phyloP scores from a whole-genome alignment of 23 tunicate genomes.

The Pegea sp. region DNA sequence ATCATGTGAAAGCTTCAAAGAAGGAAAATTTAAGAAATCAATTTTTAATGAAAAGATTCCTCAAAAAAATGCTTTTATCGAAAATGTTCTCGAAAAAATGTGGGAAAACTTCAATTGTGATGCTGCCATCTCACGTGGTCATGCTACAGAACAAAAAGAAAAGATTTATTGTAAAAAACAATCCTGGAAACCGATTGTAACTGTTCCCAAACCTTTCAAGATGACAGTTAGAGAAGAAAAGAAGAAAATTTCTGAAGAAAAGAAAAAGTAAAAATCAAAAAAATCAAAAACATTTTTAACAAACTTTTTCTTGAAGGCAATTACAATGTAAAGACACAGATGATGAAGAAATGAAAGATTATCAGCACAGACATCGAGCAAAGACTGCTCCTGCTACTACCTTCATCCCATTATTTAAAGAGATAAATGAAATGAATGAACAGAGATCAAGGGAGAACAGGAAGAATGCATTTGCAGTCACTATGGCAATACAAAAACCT shows the following conservation, averaged over 20 bases:
- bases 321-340: too few relatives aligned
- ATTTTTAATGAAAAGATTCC: slow-evolving; percentile 1
- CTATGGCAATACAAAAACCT: slow-evolving; percentile 47
- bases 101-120: slow-evolving; percentile 53
- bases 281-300: too few relatives aligned
- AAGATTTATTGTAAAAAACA: slow-evolving; percentile 2
- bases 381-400: slow-evolving; percentile 61
- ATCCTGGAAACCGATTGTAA: slow-evolving; percentile 51
- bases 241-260: slow-evolving; percentile 14
- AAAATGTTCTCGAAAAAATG: slow-evolving; percentile 21
- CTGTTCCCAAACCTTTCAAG: slow-evolving; percentile 67
- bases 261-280: slow-evolving; percentile 3
- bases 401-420: slow-evolving; percentile 57
- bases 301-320: background rate
- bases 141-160: background rate
- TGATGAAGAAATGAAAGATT: too few relatives aligned
- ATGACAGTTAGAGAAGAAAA: slow-evolving; percentile 82
- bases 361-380: slow-evolving; percentile 11
- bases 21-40: too few relatives aligned
- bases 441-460: slow-evolving; percentile 42
- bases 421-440: slow-evolving; percentile 61
- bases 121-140: slow-evolving; percentile 9
- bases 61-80: slow-evolving; percentile 6
- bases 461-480: slow-evolving; percentile 30
- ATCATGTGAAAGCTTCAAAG: slow-evolving; percentile 1